Percentiles rank a stretch among this genome's conserved stretches.
phyloP scores from a whole-genome alignment of 2,113 vertebrate species.

The Menura novaehollandiae region DNA sequence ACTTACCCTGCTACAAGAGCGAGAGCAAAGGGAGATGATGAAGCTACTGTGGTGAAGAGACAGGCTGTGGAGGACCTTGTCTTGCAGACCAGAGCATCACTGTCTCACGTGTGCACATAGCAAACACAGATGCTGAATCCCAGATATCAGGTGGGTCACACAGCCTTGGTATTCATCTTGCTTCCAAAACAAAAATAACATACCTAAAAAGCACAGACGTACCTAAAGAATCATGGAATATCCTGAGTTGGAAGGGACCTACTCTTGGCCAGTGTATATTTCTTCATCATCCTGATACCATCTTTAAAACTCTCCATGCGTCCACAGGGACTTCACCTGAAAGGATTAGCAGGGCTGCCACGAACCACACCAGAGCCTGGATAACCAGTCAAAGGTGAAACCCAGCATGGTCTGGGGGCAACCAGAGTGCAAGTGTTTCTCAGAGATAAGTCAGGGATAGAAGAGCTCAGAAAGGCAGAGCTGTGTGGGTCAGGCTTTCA shows the following conservation, averaged over 20 bases:
- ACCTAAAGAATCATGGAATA: background rate
- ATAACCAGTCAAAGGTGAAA: background rate
- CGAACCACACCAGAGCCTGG: background rate
- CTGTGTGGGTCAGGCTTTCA: background rate
- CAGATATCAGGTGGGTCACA: background rate
- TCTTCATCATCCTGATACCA: background rate
- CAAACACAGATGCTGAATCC: background rate
- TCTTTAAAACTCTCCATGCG: background rate
- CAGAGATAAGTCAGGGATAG: background rate
- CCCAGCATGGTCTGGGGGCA: background rate
- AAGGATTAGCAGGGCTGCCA: background rate
- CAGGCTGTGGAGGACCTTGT: background rate
- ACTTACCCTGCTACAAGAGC: background rate
- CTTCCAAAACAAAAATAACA: background rate
- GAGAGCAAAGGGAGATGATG: background rate
- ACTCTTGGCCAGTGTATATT: background rate
- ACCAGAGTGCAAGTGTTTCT: background rate
- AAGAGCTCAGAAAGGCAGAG: background rate
- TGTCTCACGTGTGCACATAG: fast-evolving
- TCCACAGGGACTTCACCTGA: background rate
- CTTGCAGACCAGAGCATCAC: background rate
- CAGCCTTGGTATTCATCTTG: background rate
- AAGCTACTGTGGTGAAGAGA: background rate
- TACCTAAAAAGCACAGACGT: background rate
- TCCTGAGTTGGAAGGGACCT: background rate